Conservation (phyloP, 2,113 vertebrate species). For the Leptodactylus fuscus region DNA sequence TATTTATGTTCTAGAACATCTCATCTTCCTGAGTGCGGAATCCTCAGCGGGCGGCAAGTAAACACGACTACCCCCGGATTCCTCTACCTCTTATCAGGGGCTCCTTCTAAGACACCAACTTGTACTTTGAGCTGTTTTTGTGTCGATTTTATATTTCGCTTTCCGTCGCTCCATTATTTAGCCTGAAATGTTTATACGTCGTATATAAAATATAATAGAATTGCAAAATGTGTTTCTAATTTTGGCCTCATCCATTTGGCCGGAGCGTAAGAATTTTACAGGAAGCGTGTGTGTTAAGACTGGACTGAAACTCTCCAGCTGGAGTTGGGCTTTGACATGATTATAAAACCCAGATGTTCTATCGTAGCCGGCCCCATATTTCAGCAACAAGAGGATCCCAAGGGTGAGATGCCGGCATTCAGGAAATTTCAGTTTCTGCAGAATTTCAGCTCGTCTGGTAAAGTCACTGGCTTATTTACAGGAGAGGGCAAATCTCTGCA, state of each 20-base stretch:
- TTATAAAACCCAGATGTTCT: constrained; percentile 59
- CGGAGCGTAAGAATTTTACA: constrained; percentile 34
- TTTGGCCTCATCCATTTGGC: constrained; percentile 47
- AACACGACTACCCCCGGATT: constrained; percentile 12
- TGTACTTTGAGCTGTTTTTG: background rate
- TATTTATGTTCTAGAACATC: constrained; percentile 40
- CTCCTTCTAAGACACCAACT: background rate
- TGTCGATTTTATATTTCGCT: constrained; percentile 12
- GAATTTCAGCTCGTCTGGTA: constrained; percentile 46
- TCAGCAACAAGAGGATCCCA: constrained; percentile 49
- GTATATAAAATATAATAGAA: constrained; percentile 16
- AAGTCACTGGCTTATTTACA: constrained; percentile 27
- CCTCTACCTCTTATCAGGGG: background rate
- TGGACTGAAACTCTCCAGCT: constrained; percentile 42
- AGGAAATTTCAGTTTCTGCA: constrained; percentile 51
- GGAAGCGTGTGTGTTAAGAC: constrained; percentile 51
- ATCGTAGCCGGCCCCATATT: constrained; percentile 41
- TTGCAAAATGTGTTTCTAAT: constrained; percentile 48
- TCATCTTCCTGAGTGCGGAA: background rate
- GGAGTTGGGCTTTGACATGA: constrained; percentile 49
- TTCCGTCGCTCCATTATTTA: constrained; percentile 27
- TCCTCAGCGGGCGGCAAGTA: background rate
- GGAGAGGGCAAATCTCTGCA: constrained; percentile 9
- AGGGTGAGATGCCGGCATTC: constrained; percentile 29
- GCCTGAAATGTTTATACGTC: constrained; percentile 20